These are phyloP conservation scores for Papilio gigon DNA, from an alignment of 2,888 invertebrate species.

Conservation along the genomic window DNA sequence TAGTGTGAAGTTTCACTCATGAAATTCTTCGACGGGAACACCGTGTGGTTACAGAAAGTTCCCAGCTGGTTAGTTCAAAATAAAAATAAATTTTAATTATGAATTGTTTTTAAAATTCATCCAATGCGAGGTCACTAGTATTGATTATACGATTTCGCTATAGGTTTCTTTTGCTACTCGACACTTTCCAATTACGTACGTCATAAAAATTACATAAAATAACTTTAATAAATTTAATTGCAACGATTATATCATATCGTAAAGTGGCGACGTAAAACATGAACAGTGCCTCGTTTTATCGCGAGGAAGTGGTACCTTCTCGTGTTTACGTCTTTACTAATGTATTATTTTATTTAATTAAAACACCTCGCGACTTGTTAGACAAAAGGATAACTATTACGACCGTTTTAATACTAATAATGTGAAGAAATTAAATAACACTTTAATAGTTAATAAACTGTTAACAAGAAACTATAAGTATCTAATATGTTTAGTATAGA, in stretches of 20 bases:
- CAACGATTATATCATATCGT: conserved; percentile 17
- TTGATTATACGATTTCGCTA: not conserved
- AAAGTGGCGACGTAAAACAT: conserved; percentile 21
- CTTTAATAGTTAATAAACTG: not conserved
- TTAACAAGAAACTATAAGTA: not conserved
- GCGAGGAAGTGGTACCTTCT: conserved; percentile 15
- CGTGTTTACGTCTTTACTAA: conserved; percentile 10
- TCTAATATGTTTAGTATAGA: no score
- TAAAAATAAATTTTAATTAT: no score
- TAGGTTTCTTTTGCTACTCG: not conserved
- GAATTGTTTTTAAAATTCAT: no score
- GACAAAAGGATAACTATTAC: not conserved
- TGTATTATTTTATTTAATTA: conserved; percentile 23
- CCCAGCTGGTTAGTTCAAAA: no score
- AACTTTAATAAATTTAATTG: conserved; percentile 15
- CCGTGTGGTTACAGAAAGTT: no score
- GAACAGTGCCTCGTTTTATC: conserved; percentile 14
- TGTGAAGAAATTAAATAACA: not conserved
- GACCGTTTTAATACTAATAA: conserved; percentile 1
- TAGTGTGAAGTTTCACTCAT: no score
- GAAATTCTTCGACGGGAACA: no score
- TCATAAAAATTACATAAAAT: not conserved
- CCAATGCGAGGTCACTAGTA: no score
- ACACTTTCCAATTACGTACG: conserved; percentile 8
- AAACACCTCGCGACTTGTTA: not conserved